Evolutionary conservation across 2,888 invertebrate genomes (phyloP).

Genomic region (Drosophila anomalata): DNA sequence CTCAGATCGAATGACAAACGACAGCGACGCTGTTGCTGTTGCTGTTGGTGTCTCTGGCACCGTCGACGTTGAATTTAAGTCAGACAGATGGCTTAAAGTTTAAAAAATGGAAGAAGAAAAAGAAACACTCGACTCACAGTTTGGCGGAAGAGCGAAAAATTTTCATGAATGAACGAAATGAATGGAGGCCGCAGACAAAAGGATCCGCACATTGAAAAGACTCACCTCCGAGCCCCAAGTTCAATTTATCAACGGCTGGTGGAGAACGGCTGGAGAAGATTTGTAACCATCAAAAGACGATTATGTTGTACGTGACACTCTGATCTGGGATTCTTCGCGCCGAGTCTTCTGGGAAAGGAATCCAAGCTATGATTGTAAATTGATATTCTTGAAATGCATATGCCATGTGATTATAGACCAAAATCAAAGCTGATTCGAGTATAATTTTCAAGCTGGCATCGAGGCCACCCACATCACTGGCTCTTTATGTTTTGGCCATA

Average conservation of each 20-base stretch:
- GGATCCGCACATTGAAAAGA: slow-evolving; percentile 45
- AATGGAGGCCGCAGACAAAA: slow-evolving; percentile 39
- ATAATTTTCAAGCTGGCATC: slow-evolving; percentile 40
- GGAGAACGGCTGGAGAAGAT: slow-evolving; percentile 12
- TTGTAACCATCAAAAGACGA: slow-evolving; percentile 63
- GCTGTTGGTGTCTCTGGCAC: slow-evolving; percentile 32
- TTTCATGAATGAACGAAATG: slow-evolving; percentile 42
- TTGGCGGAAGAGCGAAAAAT: slow-evolving; percentile 34
- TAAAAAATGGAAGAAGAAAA: background rate
- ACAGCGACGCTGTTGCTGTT: slow-evolving; percentile 50
- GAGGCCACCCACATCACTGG: slow-evolving; percentile 57
- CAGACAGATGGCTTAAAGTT: slow-evolving; percentile 45
- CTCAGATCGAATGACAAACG: slow-evolving; percentile 74
- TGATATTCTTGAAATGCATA: slow-evolving; percentile 56
- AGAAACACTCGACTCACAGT: slow-evolving; percentile 46
- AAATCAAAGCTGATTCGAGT: slow-evolving; percentile 50
- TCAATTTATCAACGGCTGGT: slow-evolving; percentile 64
- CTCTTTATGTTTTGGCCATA: slow-evolving; percentile 31
- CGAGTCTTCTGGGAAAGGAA: slow-evolving; percentile 43
- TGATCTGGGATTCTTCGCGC: slow-evolving; percentile 45
- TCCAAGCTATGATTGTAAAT: slow-evolving; percentile 42
- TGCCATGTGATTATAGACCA: slow-evolving; percentile 39
- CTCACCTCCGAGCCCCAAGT: slow-evolving; percentile 16
- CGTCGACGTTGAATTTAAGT: slow-evolving; percentile 26
- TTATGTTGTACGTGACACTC: slow-evolving; percentile 78